These are phyloP conservation scores for Pomacea maculata DNA, from an alignment of 1,140 invertebrate genomes.

Conservation along the genomic window DNA sequence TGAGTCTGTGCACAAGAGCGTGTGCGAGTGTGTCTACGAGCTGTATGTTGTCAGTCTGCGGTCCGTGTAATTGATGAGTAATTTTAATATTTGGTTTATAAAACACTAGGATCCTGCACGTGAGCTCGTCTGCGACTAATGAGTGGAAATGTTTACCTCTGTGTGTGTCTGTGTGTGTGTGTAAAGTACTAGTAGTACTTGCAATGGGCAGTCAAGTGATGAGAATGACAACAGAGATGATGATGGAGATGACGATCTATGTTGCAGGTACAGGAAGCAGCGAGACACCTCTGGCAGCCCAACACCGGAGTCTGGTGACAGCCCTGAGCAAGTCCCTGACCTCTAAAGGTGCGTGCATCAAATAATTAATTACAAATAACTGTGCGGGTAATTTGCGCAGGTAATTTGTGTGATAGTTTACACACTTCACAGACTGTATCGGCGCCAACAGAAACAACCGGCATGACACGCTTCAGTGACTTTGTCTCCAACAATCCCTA, in stretches of 20 bases:
- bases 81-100: too few species aligned
- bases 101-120: background rate
- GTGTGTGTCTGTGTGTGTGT: background rate
- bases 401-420: too few species aligned
- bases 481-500: too few species aligned
- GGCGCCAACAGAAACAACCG: too few species aligned
- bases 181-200: background rate
- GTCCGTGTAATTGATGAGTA: background rate
- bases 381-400: too few species aligned
- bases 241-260: too few species aligned
- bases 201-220: background rate
- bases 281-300: slow-evolving; percentile 32
- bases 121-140: background rate
- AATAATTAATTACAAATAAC: background rate
- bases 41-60: background rate
- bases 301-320: slow-evolving; percentile 35
- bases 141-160: background rate
- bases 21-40: background rate
- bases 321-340: slow-evolving; percentile 24
- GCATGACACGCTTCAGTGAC: too few species aligned
- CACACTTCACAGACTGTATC: too few species aligned
- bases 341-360: background rate
- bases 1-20: background rate
- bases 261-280: background rate
- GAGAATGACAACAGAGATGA: background rate